These are phyloP conservation scores for Vulpes lagopus DNA, from an alignment of 2,113 vertebrate genomes.

Conservation along the genomic window DNA sequence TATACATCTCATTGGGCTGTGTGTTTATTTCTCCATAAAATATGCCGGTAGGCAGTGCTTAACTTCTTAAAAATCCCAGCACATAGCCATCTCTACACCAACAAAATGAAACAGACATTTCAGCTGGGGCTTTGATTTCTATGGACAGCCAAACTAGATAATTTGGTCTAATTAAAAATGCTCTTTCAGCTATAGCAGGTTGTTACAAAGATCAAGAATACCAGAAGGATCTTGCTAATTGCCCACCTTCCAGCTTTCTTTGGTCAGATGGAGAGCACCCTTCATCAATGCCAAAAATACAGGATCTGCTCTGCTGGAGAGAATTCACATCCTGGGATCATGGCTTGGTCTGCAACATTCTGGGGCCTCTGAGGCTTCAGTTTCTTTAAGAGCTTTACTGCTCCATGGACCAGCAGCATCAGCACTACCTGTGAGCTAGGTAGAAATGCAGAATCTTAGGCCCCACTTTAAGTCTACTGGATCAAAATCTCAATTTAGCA, in stretches of 20 bases:
- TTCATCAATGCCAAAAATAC: slow-evolving; percentile 66
- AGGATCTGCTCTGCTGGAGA: slow-evolving; percentile 36
- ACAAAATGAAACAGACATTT: slow-evolving; percentile 72
- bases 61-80: slow-evolving; percentile 76
- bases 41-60: slow-evolving; percentile 75
- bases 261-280: slow-evolving; percentile 66
- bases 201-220: slow-evolving; percentile 70
- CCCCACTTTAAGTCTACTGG: background rate
- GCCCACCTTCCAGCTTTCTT: slow-evolving; percentile 71
- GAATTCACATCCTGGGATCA: background rate
- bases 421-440: background rate
- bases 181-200: slow-evolving; percentile 60
- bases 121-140: slow-evolving; percentile 73
- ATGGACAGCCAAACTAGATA: slow-evolving; percentile 71
- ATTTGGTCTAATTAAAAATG: slow-evolving; percentile 81
- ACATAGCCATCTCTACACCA: slow-evolving; percentile 65
- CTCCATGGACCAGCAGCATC: background rate
- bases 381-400: background rate
- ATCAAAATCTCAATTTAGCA: background rate
- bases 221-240: slow-evolving; percentile 73
- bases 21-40: slow-evolving; percentile 82
- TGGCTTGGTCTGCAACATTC: background rate
- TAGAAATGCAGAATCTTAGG: slow-evolving; percentile 45
- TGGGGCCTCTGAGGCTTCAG: background rate
- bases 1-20: slow-evolving; percentile 79